Evolutionary conservation across 2,113 vertebrate genomes (phyloP).

Genomic region (Clinocottus analis): DNA sequence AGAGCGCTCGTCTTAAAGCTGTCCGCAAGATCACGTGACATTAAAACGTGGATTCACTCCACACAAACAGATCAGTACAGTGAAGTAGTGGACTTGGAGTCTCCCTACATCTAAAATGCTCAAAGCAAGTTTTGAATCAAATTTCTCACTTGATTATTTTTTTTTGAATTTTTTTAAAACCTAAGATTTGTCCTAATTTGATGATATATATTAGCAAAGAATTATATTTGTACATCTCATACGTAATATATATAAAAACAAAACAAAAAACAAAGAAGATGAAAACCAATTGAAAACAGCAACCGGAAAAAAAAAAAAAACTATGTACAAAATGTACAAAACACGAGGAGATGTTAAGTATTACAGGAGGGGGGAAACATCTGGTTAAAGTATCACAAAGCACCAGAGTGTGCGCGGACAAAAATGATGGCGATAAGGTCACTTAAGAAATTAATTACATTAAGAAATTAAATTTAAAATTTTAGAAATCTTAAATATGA

Average conservation of each 20-base stretch:
- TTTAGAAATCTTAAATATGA: slow-evolving; percentile 73
- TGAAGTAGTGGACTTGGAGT: slow-evolving; percentile 71
- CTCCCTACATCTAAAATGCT: slow-evolving; percentile 70
- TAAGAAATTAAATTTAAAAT: slow-evolving; percentile 74
- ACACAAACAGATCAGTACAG: slow-evolving; percentile 66
- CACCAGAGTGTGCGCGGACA: slow-evolving; percentile 44
- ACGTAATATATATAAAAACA: slow-evolving; percentile 60
- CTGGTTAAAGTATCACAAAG: slow-evolving; percentile 59
- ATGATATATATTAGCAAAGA: slow-evolving; percentile 87
- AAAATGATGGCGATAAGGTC: slow-evolving; percentile 77
- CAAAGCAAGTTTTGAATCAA: slow-evolving; percentile 79
- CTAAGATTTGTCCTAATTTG: slow-evolving; percentile 73
- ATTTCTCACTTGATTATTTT: slow-evolving; percentile 73
- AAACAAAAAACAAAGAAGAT: slow-evolving; percentile 47
- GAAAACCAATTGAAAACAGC: slow-evolving; percentile 72
- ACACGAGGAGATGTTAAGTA: slow-evolving; percentile 60
- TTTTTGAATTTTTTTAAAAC: slow-evolving; percentile 53
- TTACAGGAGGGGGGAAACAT: slow-evolving; percentile 49
- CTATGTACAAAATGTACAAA: slow-evolving; percentile 87
- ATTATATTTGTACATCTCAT: slow-evolving; percentile 86
- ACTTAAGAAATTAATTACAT: slow-evolving; percentile 81
- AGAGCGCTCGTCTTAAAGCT: slow-evolving; percentile 80
- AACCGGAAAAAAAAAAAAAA: slow-evolving; percentile 78
- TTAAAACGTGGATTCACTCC: slow-evolving; percentile 76
- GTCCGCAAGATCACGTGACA: slow-evolving; percentile 74